Evolutionary conservation across 2,797 vertebrate species (phyloP).

Genomic region (Protonibea diacanthus): DNA sequence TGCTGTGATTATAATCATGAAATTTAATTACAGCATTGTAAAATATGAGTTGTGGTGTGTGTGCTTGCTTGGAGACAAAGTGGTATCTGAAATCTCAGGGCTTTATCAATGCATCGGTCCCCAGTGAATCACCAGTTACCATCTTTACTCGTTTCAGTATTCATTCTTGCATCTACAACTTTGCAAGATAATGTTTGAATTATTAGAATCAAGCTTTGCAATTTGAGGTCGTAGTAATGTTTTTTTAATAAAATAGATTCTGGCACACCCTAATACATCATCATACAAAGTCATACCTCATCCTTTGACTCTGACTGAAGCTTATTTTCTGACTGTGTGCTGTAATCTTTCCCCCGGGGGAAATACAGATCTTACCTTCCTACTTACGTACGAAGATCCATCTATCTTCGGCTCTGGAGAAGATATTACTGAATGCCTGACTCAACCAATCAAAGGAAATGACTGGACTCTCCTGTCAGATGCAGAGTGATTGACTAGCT

Average conservation of each 20-base stretch:
- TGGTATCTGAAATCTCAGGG: constrained; percentile 14
- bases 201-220: constrained; percentile 30
- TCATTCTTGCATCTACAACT: background rate
- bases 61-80: constrained; percentile 10
- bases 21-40: constrained; percentile 55
- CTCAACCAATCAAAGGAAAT: constrained; percentile 67
- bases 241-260: constrained; percentile 16
- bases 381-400: constrained; percentile 28
- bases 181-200: constrained; percentile 24
- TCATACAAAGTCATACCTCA: constrained; percentile 27
- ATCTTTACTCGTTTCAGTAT: background rate
- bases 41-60: constrained; percentile 17
- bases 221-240: background rate
- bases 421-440: constrained; percentile 66
- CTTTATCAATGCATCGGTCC: background rate
- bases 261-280: constrained; percentile 14
- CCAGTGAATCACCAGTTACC: background rate
- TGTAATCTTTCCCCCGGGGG: constrained; percentile 4
- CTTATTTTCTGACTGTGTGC: constrained; percentile 12
- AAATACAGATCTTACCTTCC: constrained; percentile 36
- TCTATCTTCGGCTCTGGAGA: constrained; percentile 68
- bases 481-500: constrained; percentile 56
- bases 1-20: constrained; percentile 51
- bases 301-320: constrained; percentile 8
- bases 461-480: constrained; percentile 56